phyloP scores from a whole-genome alignment of 2,797 vertebrate genomes.

The Notamacropus eugenii region DNA sequence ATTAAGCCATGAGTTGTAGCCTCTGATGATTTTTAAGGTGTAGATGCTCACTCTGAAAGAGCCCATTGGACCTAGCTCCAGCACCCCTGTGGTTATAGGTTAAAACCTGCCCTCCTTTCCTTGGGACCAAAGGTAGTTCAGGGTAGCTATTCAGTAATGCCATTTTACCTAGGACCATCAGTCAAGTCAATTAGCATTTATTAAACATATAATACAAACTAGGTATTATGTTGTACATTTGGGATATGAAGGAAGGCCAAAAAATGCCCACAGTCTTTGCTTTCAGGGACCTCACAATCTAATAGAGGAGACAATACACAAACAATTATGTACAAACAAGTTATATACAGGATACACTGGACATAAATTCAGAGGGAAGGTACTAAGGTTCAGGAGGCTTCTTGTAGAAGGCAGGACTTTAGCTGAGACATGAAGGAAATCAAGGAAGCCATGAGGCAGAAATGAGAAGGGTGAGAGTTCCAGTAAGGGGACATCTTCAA shows the following conservation, averaged over 20 bases:
- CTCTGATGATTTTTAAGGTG: background rate
- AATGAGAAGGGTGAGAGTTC: background rate
- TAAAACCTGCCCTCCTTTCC: background rate
- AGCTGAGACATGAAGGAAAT: background rate
- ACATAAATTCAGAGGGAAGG: background rate
- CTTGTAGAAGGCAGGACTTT: background rate
- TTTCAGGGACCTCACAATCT: background rate
- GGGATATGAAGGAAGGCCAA: background rate
- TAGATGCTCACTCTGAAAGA: background rate
- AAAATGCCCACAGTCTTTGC: background rate
- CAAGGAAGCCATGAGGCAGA: background rate
- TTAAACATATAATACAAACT: background rate
- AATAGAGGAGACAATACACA: background rate
- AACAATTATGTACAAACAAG: background rate
- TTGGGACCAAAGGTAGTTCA: background rate
- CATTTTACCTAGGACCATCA: background rate
- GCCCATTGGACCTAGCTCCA: background rate
- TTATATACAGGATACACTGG: background rate
- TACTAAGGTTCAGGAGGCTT: background rate
- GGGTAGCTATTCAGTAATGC: background rate
- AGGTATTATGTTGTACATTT: background rate
- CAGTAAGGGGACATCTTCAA: background rate
- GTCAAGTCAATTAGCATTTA: background rate
- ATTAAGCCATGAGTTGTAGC: background rate
- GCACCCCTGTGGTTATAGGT: background rate